A percentile compares a stretch with the other conserved stretches of the same genome.
Evolutionary conservation across 2,888 invertebrate species (phyloP).

Genomic region (Steinernema hermaphroditum): DNA sequence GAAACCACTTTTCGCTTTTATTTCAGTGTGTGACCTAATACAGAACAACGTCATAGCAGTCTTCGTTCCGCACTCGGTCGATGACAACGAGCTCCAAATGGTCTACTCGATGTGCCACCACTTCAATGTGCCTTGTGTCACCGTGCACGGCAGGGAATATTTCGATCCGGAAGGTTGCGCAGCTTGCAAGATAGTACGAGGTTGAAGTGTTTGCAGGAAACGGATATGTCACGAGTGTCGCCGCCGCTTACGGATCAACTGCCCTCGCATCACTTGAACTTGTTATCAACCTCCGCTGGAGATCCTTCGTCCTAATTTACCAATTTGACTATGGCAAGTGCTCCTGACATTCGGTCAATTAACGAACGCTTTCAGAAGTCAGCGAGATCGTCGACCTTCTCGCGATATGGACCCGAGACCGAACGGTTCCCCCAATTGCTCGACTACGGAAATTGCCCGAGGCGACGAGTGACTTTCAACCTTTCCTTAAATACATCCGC

Average conservation of each 20-base stretch:
- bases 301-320: conserved; percentile 49
- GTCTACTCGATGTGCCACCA: conserved; percentile 62
- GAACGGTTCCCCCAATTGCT: conserved; percentile 36
- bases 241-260: conserved; percentile 23
- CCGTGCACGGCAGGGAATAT: conserved; percentile 35
- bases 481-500: conserved; percentile 59
- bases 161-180: conserved; percentile 33
- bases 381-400: conserved; percentile 45
- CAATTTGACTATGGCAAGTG: conserved; percentile 41
- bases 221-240: conserved; percentile 36
- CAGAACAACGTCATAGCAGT: conserved; percentile 61
- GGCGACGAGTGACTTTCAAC: conserved; percentile 53
- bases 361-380: conserved; percentile 39
- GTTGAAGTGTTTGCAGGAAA: conserved; percentile 35
- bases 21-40: conserved; percentile 62
- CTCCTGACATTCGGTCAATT: background rate
- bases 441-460: conserved; percentile 50
- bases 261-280: conserved; percentile 22
- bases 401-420: conserved; percentile 43
- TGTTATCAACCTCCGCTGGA: conserved; percentile 40
- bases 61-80: conserved; percentile 47
- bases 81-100: conserved; percentile 48
- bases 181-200: too few species aligned
- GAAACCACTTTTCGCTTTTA: too few species aligned
- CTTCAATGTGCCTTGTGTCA: conserved; percentile 52